Base-by-base conservation (phyloP, 2,113 vertebrate species). In the Xerus inauris region DNA sequence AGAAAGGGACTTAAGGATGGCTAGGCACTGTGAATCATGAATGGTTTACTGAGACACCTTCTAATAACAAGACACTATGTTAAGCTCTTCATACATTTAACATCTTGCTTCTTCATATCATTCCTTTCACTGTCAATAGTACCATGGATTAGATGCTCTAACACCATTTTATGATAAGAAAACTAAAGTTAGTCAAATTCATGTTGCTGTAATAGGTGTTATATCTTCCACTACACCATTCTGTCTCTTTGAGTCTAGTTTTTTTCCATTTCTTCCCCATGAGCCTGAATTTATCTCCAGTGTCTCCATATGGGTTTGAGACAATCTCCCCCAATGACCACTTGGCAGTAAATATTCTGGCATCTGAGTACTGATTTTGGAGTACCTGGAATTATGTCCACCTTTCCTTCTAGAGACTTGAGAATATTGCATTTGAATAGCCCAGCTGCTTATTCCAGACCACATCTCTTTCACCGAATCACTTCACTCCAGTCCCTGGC, bases 1-100 rank as follows among this genome's bases (percentile, higher is more conserved):
- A 94, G 90, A 73, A 94, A 91, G 92, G 85, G 67, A 89, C 72
- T 71, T 73, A 38, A 73, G 9, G 16, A 71, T 30, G 30, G 59
- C 20, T 22, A 89, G 65, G 45, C 5, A 5, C 8, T 72, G 12
- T 71, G 38, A 19, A 42, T 19, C 57, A 22, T 73, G 47, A 91
- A n/a, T 35, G 71, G 45, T 73, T 90, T 87, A 49, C 72, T 71
- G 38, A 94, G 10, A 89, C 24, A 45, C 57, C 79, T 79, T 71
- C 19, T 20, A 40, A 64, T 12, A 93, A 72, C n/a, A 94, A 93
- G 51, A 51, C 35, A 76, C 20, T 30, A 17, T 47, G 45, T 24
- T 51, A 87, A 85, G n/a, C 12, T 96, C 91, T 81, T 92, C 30
- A 42, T 80, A 76, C 69, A 45, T 47, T 73, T 86, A 76, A 54